Percentiles rank a stretch among this genome's conserved stretches.
Evolutionary conservation across 2,113 vertebrate species (phyloP).

Genomic region (Amphiprion ocellaris): DNA sequence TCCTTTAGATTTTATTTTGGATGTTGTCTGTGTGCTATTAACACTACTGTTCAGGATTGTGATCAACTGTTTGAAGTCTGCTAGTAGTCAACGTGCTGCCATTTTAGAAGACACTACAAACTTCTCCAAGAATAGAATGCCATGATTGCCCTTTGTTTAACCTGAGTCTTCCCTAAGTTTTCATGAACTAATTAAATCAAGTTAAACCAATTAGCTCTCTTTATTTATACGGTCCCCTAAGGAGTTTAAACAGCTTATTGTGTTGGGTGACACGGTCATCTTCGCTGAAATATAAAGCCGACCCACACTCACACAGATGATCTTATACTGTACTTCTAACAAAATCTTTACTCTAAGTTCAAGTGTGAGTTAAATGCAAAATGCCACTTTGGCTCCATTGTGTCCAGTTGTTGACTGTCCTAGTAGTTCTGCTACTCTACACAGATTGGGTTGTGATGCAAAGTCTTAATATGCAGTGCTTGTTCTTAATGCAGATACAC

Average conservation of each 20-base stretch:
- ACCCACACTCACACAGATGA: constrained; percentile 4
- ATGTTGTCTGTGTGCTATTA: too few species aligned
- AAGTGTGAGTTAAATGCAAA: too few species aligned
- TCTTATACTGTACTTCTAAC: neutral
- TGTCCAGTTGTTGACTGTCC: too few species aligned
- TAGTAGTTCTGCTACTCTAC: too few species aligned
- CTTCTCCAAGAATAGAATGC: constrained; percentile 53
- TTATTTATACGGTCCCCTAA: constrained; percentile 71
- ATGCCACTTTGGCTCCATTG: too few species aligned
- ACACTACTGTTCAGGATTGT: too few species aligned
- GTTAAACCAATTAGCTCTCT: constrained; percentile 78
- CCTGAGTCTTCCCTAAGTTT: constrained; percentile 44
- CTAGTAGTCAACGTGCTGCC: neutral
- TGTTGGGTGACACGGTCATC: constrained; percentile 36
- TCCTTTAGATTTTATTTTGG: too few species aligned
- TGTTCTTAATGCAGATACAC: neutral
- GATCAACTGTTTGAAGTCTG: neutral
- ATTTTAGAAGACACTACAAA: constrained; percentile 7
- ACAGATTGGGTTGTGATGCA: neutral
- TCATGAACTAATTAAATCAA: constrained; percentile 73
- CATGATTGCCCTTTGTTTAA: constrained; percentile 59
- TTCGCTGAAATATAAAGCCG: constrained; percentile 52
- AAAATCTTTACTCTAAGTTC: too few species aligned
- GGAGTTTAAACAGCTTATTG: constrained; percentile 66
- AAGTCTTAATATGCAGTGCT: neutral